Conservation (phyloP, 2,797 vertebrate species). For the Malurus splendens region DNA sequence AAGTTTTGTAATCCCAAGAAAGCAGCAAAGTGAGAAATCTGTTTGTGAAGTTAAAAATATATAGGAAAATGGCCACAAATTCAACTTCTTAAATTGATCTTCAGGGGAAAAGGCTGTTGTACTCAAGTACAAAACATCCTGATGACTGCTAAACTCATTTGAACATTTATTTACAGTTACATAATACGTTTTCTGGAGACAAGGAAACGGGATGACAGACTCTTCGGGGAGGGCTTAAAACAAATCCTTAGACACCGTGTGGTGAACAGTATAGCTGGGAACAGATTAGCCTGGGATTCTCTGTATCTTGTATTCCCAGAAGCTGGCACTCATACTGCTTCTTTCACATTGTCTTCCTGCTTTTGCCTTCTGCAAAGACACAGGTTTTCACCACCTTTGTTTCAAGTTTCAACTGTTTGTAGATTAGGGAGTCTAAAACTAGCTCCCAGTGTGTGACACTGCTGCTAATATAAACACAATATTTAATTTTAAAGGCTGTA, state of each 20-base stretch:
- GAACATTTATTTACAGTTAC: slow-evolving; percentile 36
- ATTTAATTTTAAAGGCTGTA: background rate
- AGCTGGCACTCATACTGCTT: background rate
- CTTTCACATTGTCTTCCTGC: background rate
- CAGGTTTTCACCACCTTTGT: background rate
- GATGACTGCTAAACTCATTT: slow-evolving; percentile 10
- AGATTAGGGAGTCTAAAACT: background rate
- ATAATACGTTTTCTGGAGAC: slow-evolving; percentile 18
- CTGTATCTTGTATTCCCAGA: slow-evolving; percentile 9
- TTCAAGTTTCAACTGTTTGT: background rate
- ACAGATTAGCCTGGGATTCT: slow-evolving; percentile 30
- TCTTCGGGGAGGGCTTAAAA: slow-evolving; percentile 33
- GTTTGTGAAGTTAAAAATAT: background rate
- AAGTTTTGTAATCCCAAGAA: slow-evolving; percentile 26
- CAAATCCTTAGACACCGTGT: slow-evolving; percentile 9
- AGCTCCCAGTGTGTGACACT: background rate
- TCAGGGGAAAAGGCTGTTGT: background rate
- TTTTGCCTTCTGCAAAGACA: background rate
- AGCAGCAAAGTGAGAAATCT: background rate
- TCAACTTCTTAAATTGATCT: slow-evolving; percentile 20
- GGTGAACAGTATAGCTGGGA: background rate
- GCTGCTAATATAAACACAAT: background rate
- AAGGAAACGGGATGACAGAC: background rate
- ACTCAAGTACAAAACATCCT: background rate
- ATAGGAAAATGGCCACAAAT: background rate